These are phyloP conservation scores for Pseudochaenichthys georgianus DNA, from an alignment of 2,797 vertebrate species.

Conservation along the genomic window DNA sequence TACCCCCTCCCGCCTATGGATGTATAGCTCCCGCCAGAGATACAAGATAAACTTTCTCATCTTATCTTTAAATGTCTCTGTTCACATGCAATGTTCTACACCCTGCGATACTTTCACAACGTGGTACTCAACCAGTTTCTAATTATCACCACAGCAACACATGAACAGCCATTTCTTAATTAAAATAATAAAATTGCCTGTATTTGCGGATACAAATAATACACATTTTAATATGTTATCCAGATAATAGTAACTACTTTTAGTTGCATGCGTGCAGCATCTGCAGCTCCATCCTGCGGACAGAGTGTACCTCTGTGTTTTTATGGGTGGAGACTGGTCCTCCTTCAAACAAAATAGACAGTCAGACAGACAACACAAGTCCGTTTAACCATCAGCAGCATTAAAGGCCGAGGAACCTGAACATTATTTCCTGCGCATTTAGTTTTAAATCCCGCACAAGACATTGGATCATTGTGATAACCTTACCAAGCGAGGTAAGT, in stretches of 20 bases:
- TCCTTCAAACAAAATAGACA: slow-evolving; percentile 47
- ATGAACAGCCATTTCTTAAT: background rate
- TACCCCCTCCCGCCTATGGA: slow-evolving; percentile 10
- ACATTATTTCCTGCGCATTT: background rate
- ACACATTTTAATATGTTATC: background rate
- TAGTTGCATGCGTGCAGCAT: slow-evolving; percentile 11
- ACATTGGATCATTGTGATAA: background rate
- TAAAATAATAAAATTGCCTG: background rate
- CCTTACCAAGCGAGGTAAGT: slow-evolving; percentile 59
- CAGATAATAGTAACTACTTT: background rate
- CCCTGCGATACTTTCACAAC: background rate
- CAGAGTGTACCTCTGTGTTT: slow-evolving; percentile 39
- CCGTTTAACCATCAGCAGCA: slow-evolving; percentile 22
- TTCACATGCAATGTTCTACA: background rate
- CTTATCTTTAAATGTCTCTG: background rate
- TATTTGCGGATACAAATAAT: background rate
- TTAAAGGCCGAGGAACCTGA: background rate
- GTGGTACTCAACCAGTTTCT: background rate
- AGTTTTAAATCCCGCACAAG: background rate
- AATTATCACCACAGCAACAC: background rate
- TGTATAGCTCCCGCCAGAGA: slow-evolving; percentile 21
- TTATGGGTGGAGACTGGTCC: slow-evolving; percentile 76
- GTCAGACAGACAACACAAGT: slow-evolving; percentile 34
- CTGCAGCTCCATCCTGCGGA: slow-evolving; percentile 24
- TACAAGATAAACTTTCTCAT: background rate